Evolutionary conservation across 1,140 invertebrate genomes (phyloP).

Genomic region (Brachionus rubens): DNA sequence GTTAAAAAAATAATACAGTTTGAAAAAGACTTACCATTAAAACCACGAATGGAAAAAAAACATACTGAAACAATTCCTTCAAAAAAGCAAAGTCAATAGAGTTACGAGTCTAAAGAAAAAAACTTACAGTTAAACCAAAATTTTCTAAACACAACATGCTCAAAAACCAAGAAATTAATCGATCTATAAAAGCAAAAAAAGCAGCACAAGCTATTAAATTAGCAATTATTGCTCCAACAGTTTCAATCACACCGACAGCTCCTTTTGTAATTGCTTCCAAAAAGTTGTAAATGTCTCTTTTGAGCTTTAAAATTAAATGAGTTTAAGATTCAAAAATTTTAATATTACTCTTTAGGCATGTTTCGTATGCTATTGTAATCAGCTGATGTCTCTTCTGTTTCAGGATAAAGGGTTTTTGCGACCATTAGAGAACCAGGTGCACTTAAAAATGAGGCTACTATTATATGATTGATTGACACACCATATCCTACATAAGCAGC

Average conservation of each 20-base stretch:
- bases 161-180: slow-evolving; percentile 49
- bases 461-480: slow-evolving; percentile 47
- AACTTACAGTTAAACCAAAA: slow-evolving; percentile 40
- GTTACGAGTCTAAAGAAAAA: too few species aligned
- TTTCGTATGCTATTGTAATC: slow-evolving; percentile 20
- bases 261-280: slow-evolving; percentile 43
- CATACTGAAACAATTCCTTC: slow-evolving; percentile 21
- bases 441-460: slow-evolving; percentile 49
- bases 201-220: slow-evolving; percentile 48
- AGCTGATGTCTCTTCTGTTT: slow-evolving; percentile 38
- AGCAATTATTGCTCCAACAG: slow-evolving; percentile 40
- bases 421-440: slow-evolving; percentile 48
- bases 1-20: too few species aligned
- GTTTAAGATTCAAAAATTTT: too few species aligned
- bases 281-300: slow-evolving; percentile 18
- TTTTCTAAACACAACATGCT: slow-evolving; percentile 27
- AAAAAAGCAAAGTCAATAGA: too few species aligned
- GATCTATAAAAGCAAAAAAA: slow-evolving; percentile 50
- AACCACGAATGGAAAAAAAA: slow-evolving; percentile 45
- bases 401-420: slow-evolving; percentile 49
- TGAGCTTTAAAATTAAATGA: too few species aligned
- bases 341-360: slow-evolving; percentile 5
- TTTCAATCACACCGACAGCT: slow-evolving; percentile 5
- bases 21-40: slow-evolving; percentile 37
- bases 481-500: slow-evolving; percentile 37